Evolutionary conservation across 2,797 vertebrate genomes (phyloP).

Genomic region (Microctenopoma stevenorrisi): DNA sequence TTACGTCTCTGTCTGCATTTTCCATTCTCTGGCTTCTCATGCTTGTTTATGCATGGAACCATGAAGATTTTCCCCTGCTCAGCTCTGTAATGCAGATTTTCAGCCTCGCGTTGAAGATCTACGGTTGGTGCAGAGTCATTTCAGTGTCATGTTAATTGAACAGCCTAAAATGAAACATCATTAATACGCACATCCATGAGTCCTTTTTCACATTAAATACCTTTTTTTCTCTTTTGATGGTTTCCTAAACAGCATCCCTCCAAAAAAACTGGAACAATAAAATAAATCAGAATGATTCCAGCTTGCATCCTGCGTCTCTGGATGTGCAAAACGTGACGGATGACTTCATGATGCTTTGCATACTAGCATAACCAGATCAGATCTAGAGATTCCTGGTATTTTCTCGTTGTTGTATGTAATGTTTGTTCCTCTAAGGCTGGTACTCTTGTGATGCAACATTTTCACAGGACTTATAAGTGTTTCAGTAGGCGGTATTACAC

Average conservation of each 20-base stretch:
- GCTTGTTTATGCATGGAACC: conserved; percentile 49
- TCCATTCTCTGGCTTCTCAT: neutral
- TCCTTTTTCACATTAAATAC: conserved; percentile 44
- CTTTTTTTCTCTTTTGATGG: conserved; percentile 5
- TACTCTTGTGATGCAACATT: neutral
- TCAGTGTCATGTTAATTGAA: neutral
- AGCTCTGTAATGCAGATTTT: conserved; percentile 54
- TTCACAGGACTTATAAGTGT: neutral
- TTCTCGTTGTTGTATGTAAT: rapidly evolving
- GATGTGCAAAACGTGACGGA: neutral
- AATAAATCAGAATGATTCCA: conserved; percentile 20
- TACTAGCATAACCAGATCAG: neutral
- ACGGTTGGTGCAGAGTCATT: neutral
- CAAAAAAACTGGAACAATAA: conserved; percentile 26
- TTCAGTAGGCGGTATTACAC: neutral
- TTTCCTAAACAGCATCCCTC: conserved; percentile 43
- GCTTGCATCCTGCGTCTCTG: conserved; percentile 31
- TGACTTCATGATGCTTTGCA: neutral
- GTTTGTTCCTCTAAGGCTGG: neutral
- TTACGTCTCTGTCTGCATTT: neutral
- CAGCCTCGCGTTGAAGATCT: neutral
- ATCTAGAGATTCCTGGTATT: conserved; percentile 13
- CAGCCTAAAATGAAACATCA: neutral
- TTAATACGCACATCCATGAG: neutral
- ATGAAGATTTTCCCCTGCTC: conserved; percentile 69